phyloP scores from a whole-genome alignment of 2,888 invertebrate species.

The Oxyteleia sp. region DNA sequence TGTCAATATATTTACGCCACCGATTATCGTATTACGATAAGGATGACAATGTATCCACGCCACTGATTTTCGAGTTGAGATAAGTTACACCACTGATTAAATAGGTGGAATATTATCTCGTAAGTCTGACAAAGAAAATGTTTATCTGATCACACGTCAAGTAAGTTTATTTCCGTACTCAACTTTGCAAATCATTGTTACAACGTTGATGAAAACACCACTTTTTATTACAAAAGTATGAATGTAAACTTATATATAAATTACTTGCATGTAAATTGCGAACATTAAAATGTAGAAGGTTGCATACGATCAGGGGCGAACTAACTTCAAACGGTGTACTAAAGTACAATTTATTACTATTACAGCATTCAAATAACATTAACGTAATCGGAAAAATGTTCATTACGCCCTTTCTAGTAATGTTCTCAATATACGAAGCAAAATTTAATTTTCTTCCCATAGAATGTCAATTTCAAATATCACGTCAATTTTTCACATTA shows the following conservation, averaged over 20 bases:
- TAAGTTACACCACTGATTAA: conserved; percentile 27
- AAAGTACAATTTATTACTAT: no score
- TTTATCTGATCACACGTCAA: not conserved
- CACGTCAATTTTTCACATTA: conserved; percentile 74
- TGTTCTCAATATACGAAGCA: not conserved
- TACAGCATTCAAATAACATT: no score
- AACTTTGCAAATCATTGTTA: not conserved
- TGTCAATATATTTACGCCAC: no score
- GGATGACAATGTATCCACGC: conserved; percentile 28
- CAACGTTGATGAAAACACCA: no score
- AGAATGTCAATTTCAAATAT: conserved; percentile 5
- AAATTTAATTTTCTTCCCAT: not conserved
- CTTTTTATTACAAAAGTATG: no score
- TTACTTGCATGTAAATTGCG: not conserved
- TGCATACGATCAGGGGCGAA: conserved; percentile 12
- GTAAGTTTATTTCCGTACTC: not conserved
- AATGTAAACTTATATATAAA: no score
- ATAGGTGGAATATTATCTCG: conserved; percentile 17
- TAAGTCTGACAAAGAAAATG: conserved; percentile 13
- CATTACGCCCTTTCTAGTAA: not conserved
- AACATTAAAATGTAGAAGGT: not conserved
- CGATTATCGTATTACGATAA: no score
- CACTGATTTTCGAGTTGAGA: conserved; percentile 34
- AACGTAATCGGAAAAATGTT: no score
- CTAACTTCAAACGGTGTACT: no score